Conservation (phyloP, 2,797 vertebrate species). For the Tapirus indicus region DNA sequence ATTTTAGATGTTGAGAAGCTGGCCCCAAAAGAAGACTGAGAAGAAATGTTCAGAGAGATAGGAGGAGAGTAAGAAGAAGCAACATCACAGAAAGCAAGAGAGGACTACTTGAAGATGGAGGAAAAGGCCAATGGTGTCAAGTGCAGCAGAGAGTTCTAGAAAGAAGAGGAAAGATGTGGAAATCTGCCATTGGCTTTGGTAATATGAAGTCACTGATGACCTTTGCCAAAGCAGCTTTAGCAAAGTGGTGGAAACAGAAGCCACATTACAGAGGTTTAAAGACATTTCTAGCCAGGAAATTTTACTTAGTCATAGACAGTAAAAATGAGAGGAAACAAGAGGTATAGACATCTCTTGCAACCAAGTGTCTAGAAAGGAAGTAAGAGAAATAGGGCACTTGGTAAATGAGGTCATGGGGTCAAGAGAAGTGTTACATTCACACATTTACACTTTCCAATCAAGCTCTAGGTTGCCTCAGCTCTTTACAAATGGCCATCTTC, state of each 20-base stretch:
- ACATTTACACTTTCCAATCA: neutral
- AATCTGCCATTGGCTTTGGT: neutral
- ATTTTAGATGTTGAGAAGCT: neutral
- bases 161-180: neutral
- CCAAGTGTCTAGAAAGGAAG: slow-evolving; percentile 54
- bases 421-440: neutral
- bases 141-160: neutral
- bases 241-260: neutral
- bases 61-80: neutral
- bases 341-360: neutral
- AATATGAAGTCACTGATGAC: neutral
- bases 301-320: slow-evolving; percentile 30
- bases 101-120: neutral
- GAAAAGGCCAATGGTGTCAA: neutral
- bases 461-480: neutral
- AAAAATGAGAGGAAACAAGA: neutral
- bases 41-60: neutral
- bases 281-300: slow-evolving; percentile 37
- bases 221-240: neutral
- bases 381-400: slow-evolving; percentile 32
- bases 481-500: neutral
- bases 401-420: slow-evolving; percentile 8
- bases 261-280: neutral
- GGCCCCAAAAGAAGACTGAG: neutral
- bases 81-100: neutral